phyloP scores from a whole-genome alignment of 2,888 invertebrate genomes.

The Branchipolynoe longqiensis region DNA sequence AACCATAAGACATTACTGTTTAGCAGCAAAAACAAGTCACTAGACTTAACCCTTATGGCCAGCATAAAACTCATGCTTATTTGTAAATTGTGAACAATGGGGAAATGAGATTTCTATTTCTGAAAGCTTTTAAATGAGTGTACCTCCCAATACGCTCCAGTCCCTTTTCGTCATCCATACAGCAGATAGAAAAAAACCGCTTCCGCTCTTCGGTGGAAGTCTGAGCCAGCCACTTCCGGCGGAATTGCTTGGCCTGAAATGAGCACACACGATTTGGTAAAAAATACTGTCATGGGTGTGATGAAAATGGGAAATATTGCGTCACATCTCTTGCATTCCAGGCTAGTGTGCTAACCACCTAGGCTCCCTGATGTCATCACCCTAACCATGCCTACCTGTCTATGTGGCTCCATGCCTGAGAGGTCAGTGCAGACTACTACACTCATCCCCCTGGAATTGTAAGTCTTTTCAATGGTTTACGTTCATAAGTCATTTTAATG shows the following conservation, averaged over 20 bases:
- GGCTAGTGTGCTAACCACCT: too few relatives aligned
- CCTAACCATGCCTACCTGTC: too few relatives aligned
- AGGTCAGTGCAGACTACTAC: too few relatives aligned
- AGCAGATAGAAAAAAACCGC: conserved; percentile 73
- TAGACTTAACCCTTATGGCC: background rate
- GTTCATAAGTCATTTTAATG: too few relatives aligned
- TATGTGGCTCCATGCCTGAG: too few relatives aligned
- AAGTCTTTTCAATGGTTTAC: too few relatives aligned
- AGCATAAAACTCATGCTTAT: too few relatives aligned
- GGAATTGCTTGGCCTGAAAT: conserved; percentile 75
- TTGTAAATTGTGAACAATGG: background rate
- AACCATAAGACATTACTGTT: background rate
- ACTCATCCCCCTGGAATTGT: too few relatives aligned
- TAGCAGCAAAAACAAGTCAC: background rate
- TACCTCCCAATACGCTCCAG: conserved; percentile 88
- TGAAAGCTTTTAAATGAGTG: background rate
- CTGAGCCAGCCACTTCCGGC: conserved; percentile 90
- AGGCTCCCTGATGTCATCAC: too few relatives aligned
- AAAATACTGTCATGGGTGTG: too few relatives aligned
- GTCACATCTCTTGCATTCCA: too few relatives aligned
- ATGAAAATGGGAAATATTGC: too few relatives aligned
- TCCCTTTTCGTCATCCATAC: conserved; percentile 92
- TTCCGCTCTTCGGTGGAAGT: conserved; percentile 83
- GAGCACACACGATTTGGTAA: background rate
- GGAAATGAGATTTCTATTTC: background rate